Base-by-base conservation (phyloP, 2,797 vertebrate genomes). In the Cyprinodon diabolis region DNA sequence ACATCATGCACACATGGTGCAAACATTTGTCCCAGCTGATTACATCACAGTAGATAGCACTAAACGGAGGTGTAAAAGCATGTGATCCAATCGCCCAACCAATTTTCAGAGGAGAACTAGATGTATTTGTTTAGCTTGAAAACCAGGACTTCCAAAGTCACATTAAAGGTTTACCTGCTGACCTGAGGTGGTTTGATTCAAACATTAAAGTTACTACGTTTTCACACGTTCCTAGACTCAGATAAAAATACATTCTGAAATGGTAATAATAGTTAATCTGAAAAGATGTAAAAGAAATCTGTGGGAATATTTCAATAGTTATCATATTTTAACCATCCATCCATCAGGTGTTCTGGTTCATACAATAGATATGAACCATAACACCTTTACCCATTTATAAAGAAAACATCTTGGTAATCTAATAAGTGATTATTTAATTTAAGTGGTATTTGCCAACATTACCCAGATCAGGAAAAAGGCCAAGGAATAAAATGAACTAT, bases 61-160 rank as follows among this genome's bases (percentile, higher is more conserved):
- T 52, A 68, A 68, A 68, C 12, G 23, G 51, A 55, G 67, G 49
- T 69, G 51, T 43, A 37, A 69, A 43, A n/a, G 37, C 35, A 55
- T 51, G 40, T 15, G 40, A 35, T 40, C 67, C 12, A 23, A 69
- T 23, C 9, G 37, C 67, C 55, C 51, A 37, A 35, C 48, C 30
- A 12, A 40, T 11, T 54, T 40, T 68, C 49, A 54, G 11, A 69
- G 67, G 51, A 13, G 21, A 12, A 23, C 35, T 69, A 14, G 51
- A 23, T 55, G 51, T 2, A 2, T 43, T 37, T 15, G 37, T 23
- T 40, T 43, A 15, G 51, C 19, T 4, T 40, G 5, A 68, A 37
- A 52, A 25, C 8, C 49, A 0, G 1, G 21, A 5, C 13, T n/a
- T 15, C 12, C 1, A 3, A 7, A 21, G 51, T 21, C 51, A 55